Base-by-base conservation (phyloP, 53 echinoderm and acorn worm genomes). In the Holothuria leucospilota region DNA sequence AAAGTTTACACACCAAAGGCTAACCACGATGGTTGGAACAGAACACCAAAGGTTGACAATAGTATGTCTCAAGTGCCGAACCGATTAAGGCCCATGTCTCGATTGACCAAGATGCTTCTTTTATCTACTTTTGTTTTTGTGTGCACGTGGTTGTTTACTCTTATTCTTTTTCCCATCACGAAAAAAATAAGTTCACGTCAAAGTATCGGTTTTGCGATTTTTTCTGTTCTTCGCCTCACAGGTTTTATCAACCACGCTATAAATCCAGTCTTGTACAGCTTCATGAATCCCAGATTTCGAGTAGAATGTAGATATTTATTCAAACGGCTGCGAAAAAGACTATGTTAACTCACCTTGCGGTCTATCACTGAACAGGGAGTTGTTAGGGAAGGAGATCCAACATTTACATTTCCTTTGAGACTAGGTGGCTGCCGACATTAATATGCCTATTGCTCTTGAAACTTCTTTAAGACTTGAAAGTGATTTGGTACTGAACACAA, bases 101-200 rank as follows among this genome's bases (percentile, higher is more conserved):
- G 77, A 16, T 15, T 77, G 40, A 77, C 46, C 11, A 21, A 53
- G 49, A 77, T 77, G 77, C 77, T 77, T 77, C 77, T 77, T 24
- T 53, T 42, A 9, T 49, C 51, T 49, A 77, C 77, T 23, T 4
- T 77, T 21, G 23, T 77, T 28, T 77, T 77, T 20, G 77, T 77
- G 21, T 46, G 41, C 42, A 77, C 77, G 49, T 77, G 77, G 77
- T 46, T 26, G n/a, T 0, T 77, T 8, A 49, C 77, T 15, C 24
- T 77, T 13, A 34, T 42, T 51, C 25, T 46, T 42, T 18, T 77
- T 34, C 34, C 34, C 34, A 34, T 34, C 34, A 2, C 34, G 34
- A 34, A 34, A 77, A 21, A 15, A 28, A 28, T 34, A 11, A 14
- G 42, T 8, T 13, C 77, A 24, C 77, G 77, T 53, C 26, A 53